Evolutionary conservation across 2,888 invertebrate species (phyloP).

Genomic region (Nowickia ferox): DNA sequence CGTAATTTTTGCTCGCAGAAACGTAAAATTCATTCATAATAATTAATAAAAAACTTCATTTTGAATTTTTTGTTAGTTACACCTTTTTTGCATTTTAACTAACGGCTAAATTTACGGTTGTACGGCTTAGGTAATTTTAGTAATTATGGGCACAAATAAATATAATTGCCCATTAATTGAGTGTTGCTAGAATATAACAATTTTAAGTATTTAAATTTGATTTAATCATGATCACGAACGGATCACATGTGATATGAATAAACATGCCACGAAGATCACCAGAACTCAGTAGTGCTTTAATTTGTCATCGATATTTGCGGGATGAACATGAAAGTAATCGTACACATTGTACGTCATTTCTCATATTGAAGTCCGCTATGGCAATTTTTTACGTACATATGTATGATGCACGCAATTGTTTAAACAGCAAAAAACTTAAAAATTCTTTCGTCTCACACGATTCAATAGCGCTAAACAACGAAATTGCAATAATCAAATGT

Average conservation of each 20-base stretch:
- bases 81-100: too few relatives aligned
- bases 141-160: too few relatives aligned
- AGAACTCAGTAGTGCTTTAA: neutral
- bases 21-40: too few relatives aligned
- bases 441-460: neutral
- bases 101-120: too few relatives aligned
- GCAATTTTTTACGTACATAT: neutral
- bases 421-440: neutral
- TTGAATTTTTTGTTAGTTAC: too few relatives aligned
- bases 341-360: slow-evolving; percentile 1
- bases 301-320: neutral
- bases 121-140: too few relatives aligned
- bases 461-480: neutral
- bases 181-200: too few relatives aligned
- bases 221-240: too few relatives aligned
- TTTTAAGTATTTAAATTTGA: too few relatives aligned
- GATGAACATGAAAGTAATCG: neutral
- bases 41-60: too few relatives aligned
- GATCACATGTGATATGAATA: neutral
- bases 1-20: too few relatives aligned
- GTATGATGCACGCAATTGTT: neutral
- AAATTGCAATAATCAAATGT: neutral
- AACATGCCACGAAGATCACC: neutral
- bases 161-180: too few relatives aligned
- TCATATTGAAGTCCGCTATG: neutral